Conservation (phyloP, 1,140 invertebrate genomes). For the Hyphantria cunea region DNA sequence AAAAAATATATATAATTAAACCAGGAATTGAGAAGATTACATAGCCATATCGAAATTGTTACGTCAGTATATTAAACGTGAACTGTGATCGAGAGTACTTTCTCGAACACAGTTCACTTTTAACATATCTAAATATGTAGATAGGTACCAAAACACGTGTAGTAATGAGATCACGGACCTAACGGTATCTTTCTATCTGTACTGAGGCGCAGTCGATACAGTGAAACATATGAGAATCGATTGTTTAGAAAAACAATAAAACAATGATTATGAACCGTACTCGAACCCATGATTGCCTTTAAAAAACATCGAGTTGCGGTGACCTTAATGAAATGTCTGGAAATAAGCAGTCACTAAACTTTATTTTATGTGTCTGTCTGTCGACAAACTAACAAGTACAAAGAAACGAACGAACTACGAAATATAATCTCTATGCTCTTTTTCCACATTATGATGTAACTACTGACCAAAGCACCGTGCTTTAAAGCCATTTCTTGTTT, state of each 20-base stretch:
- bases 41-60: neutral
- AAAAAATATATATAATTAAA: too few relatives aligned
- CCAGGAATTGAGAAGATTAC: too few relatives aligned
- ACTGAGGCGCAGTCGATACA: conserved; percentile 22
- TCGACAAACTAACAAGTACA: too few relatives aligned
- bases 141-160: conserved; percentile 28
- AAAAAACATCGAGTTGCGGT: conserved; percentile 25
- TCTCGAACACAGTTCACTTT: conserved; percentile 2
- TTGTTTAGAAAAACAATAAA: conserved; percentile 53
- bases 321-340: conserved; percentile 31
- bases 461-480: neutral
- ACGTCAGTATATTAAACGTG: neutral
- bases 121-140: neutral
- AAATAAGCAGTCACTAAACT: conserved; percentile 8
- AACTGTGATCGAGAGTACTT: too few relatives aligned
- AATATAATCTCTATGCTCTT: neutral
- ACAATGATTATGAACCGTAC: conserved; percentile 42
- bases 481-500: conserved; percentile 6
- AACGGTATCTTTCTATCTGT: conserved; percentile 36
- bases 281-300: conserved; percentile 12
- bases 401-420: too few relatives aligned
- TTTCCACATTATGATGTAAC: neutral
- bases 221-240: conserved; percentile 47
- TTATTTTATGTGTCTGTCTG: neutral
- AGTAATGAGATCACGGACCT: conserved; percentile 45